Percentiles rank a stretch among this genome's conserved stretches.
Evolutionary conservation across 1,140 invertebrate species (phyloP).

Genomic region (Heterodera carotae): DNA sequence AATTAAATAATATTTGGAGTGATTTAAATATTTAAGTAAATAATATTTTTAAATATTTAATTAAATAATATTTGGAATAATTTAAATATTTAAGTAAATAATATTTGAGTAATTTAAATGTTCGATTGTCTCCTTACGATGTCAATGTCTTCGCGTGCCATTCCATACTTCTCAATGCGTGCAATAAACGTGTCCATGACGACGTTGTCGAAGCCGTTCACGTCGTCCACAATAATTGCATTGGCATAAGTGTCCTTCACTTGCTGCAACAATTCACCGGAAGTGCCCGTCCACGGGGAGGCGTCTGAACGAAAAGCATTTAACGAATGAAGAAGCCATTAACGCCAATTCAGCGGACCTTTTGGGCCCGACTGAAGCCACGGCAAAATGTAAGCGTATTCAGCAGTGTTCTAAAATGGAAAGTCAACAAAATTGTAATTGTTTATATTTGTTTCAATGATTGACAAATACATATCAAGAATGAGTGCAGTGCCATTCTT

Average conservation of each 20-base stretch:
- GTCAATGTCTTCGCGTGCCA: slow-evolving; percentile 56
- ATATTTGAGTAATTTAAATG: too few species aligned
- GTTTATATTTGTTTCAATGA: background rate
- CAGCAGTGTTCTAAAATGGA: slow-evolving; percentile 45
- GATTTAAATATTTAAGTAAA: too few species aligned
- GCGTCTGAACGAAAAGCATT: slow-evolving; percentile 42
- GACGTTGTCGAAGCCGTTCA: slow-evolving; percentile 63
- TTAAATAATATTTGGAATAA: too few species aligned
- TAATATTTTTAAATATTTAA: too few species aligned
- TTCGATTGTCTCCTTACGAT: too few species aligned
- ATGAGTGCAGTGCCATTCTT: too few species aligned
- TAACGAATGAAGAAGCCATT: background rate
- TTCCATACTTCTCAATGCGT: slow-evolving; percentile 51
- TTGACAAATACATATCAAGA: background rate
- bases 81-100: too few species aligned
- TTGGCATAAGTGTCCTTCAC: slow-evolving; percentile 64
- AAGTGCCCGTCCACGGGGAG: slow-evolving; percentile 62
- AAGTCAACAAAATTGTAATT: background rate
- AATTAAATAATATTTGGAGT: too few species aligned
- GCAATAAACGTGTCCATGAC: slow-evolving; percentile 51
- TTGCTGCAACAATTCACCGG: slow-evolving; percentile 62
- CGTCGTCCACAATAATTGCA: slow-evolving; percentile 64
- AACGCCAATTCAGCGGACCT: background rate
- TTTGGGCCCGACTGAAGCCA: slow-evolving; percentile 64
- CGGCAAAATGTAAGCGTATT: slow-evolving; percentile 61